Evolutionary conservation across 2,797 vertebrate species (phyloP), one percentile per base, ranked within the genome.

Genomic region (Pogoniulus pusillus): DNA sequence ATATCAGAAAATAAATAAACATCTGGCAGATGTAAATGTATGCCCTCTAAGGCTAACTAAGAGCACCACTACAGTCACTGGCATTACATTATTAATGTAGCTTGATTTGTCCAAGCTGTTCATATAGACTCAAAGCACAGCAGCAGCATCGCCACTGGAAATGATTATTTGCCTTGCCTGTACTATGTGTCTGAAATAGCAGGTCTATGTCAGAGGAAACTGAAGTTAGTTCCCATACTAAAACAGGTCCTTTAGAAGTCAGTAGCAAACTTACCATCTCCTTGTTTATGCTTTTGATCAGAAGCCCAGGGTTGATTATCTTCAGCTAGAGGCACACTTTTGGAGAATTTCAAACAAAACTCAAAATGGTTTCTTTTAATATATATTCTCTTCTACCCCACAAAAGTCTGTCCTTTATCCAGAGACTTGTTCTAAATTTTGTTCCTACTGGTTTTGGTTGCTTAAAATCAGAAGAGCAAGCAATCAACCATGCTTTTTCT

Each of bases 261-360:
- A n/a, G 43, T 27, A 83, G 22, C 23, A 73, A 74, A 58, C 59
- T 86, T 77, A 82, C 72, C 27, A 68, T 82, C n/a, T 90, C 27
- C 37, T 66, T 57, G 58, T 92, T 51, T 69, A 69, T 82, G 29
- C n/a, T 69, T 92, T 90, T 91, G n/a, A 74, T 90, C 65, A 72
- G 77, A 75, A 91, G 55, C 55, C 75, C 13, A 5, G 29, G 23
- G 34, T 76, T 1, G 0, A 43, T 78, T 84, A 68, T 89, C 30
- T 71, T 91, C 60, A 91, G 10, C 32, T 73, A 60, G 29, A 81
- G 75, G 16, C 32, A 63, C 85, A 4, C 54, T 72, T 93, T 76
- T 66, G 53, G 60, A 76, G 54, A 82, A 74, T 90, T 90, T 74
- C 7, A 85, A 82, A 72, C 43, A 82, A 82, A 58, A 34, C 58